Conservation (phyloP, 2,888 invertebrate genomes). For the Catocala nupta region DNA sequence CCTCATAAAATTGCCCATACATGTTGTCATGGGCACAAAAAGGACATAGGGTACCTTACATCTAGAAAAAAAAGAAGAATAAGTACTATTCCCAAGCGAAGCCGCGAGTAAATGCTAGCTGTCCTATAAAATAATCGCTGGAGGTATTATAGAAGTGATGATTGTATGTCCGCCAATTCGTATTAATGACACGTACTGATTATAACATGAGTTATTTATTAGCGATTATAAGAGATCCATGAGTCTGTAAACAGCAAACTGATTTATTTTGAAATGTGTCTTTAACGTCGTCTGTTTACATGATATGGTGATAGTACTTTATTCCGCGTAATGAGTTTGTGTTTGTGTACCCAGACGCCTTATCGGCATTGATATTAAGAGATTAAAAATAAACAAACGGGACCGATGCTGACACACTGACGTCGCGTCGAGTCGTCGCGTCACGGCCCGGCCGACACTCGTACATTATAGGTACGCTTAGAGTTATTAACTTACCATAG, state of each 20-base stretch:
- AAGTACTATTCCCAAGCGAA: no score
- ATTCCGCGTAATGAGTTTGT: constrained; percentile 45
- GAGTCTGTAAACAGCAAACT: constrained; percentile 2
- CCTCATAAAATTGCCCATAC: no score
- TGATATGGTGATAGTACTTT: constrained; percentile 14
- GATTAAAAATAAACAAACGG: constrained; percentile 64
- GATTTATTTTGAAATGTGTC: constrained; percentile 4
- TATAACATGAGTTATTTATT: neutral
- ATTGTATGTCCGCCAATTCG: neutral
- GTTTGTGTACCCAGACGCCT: constrained; percentile 33
- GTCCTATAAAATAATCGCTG: no score
- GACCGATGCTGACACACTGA: constrained; percentile 27
- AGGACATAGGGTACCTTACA: no score
- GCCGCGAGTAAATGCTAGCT: no score
- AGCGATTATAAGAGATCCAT: neutral
- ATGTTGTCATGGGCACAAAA: no score
- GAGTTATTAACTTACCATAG: constrained; percentile 50
- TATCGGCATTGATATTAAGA: constrained; percentile 47
- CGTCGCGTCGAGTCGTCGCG: constrained; percentile 35
- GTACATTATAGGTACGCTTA: constrained; percentile 33
- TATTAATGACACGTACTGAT: constrained; percentile 1
- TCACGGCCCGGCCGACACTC: constrained; percentile 30
- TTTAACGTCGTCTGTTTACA: neutral
- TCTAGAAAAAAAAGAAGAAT: no score
- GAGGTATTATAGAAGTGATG: no score